Base-by-base conservation (phyloP, 1,140 invertebrate species). In the Brachionus rubens region DNA sequence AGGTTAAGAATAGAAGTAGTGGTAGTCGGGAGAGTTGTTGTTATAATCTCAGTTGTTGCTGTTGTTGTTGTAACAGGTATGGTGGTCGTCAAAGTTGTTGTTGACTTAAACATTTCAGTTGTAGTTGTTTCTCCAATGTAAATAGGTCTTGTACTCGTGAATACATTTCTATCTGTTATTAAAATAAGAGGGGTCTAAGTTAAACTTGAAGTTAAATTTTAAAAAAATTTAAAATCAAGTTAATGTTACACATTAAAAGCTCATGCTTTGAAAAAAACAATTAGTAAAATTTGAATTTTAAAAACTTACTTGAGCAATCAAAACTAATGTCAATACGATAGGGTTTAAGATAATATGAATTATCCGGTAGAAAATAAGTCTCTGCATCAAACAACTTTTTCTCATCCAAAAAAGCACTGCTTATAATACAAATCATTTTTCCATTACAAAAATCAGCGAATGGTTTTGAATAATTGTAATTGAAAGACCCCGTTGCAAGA, bases 391-490 rank as follows among this genome's bases (percentile, higher is more conserved):
- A 72, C n/a, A 72, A 48, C n/a, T 72, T 72, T 33, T 72, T 50
- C 50, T 72, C 43, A 28, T 72, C 46, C 24, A 72, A 40, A 30
- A 72, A 72, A 12, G 68, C 68, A 21, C 30, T 41, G 50, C 68
- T 72, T 5, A 72, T 47, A 16, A 50, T 36, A 30, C 68, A 72
- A 14, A 50, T 36, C 12, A 33, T 48, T 41, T 72, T 72, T 24
- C 68, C 68, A 54, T 72, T 72, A 48, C 68, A 72, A 24, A 21
- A 72, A 24, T 72, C 68, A 72, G 40, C 46, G 24, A 72, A 33
- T 40, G 68, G 68, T 48, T 72, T 72, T 50, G 68, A 72, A 41
- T 50, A 72, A 26, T 72, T 72, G 68, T 72, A 72, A 30, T 48
- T 36, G 16, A 72, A n/a, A n/a, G 59, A 41, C 19, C 68, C 68